phyloP scores from a whole-genome alignment of 2,888 invertebrate genomes.

The Graphium colonna region DNA sequence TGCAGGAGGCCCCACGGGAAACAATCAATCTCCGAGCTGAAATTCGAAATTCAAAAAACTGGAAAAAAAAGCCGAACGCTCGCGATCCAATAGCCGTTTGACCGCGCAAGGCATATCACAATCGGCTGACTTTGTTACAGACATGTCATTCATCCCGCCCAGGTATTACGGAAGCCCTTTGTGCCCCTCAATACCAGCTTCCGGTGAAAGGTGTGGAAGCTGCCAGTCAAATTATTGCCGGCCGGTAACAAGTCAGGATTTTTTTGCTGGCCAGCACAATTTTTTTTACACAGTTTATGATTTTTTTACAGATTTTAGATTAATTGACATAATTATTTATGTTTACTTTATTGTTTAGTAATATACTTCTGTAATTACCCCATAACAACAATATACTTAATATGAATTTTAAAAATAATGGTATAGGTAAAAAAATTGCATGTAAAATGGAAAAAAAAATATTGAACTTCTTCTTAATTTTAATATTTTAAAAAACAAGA shows the following conservation, averaged over 20 bases:
- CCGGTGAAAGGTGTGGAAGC: not conserved
- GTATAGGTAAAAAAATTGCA: no score
- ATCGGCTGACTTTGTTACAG: conserved; percentile 28
- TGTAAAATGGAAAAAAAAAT: no score
- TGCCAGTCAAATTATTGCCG: not conserved
- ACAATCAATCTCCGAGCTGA: not conserved
- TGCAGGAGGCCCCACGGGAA: not conserved
- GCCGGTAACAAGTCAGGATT: not conserved
- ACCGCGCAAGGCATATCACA: conserved; percentile 25
- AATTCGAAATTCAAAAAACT: conserved; percentile 10
- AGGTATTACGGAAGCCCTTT: conserved; percentile 28
- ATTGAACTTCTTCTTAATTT: no score
- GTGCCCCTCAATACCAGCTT: conserved; percentile 4
- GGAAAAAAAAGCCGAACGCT: not conserved
- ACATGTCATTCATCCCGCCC: conserved; percentile 29
- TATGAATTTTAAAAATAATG: no score
- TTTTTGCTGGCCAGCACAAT: no score
- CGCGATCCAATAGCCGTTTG: conserved; percentile 15
- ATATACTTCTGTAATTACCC: no score
- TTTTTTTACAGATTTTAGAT: no score
- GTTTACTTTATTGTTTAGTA: no score
- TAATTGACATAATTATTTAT: no score
- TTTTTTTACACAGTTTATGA: no score
- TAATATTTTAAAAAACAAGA: no score
- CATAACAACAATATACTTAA: no score